Conservation (phyloP, 2,888 invertebrate species). For the Diarsia mendica region DNA sequence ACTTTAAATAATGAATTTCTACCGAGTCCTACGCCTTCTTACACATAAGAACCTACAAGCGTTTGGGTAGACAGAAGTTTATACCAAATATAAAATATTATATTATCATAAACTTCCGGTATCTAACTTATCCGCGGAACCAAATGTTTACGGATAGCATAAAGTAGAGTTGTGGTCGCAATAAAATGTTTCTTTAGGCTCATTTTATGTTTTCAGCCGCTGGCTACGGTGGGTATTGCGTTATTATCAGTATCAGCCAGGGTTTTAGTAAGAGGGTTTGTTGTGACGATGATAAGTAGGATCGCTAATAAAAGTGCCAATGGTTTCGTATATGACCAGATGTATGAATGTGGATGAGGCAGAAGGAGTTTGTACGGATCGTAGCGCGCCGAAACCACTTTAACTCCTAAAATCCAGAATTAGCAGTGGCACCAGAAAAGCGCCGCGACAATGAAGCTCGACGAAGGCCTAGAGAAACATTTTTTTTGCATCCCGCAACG, state of each 20-base stretch:
- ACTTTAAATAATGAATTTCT: conserved; percentile 1
- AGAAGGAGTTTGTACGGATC: background rate
- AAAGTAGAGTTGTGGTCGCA: conserved; percentile 54
- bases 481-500: too few relatives aligned
- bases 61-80: conserved; percentile 19
- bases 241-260: conserved; percentile 20
- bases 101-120: conserved; percentile 42
- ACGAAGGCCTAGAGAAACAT: too few relatives aligned
- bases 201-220: conserved; percentile 46
- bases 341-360: too few relatives aligned
- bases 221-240: conserved; percentile 17
- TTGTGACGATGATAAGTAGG: conserved; percentile 35
- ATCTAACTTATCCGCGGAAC: conserved; percentile 51
- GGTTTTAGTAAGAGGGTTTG: conserved; percentile 24
- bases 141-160: conserved; percentile 60
- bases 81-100: conserved; percentile 35
- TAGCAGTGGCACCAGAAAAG: too few relatives aligned
- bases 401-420: too few relatives aligned
- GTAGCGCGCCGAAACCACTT: background rate
- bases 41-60: background rate
- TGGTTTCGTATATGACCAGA: background rate
- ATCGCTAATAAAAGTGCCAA: conserved; percentile 7
- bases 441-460: too few relatives aligned
- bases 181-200: conserved; percentile 63
- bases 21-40: background rate